Base-by-base conservation (phyloP, 2,888 invertebrate species). In the Lymantria monacha region DNA sequence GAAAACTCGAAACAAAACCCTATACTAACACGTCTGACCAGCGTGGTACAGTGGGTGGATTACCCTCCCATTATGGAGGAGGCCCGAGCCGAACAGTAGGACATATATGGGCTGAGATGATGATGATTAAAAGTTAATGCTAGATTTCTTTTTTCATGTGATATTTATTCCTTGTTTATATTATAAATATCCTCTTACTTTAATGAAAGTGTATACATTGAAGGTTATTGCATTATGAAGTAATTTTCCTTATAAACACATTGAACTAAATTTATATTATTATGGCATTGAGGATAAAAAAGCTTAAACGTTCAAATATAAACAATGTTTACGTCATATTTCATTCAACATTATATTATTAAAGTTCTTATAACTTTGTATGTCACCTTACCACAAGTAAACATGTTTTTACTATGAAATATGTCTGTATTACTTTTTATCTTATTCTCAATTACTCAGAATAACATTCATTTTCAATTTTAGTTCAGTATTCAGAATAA, bases 371-470 rank as follows among this genome's bases (percentile, higher is more conserved):
- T 48, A 44, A 63, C 42, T 54, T 45, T 40, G 12, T 48, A 58
- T 45, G 55, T 59, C 55, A 66, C 59, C 41, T 47, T 42, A 49
- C 37, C 42, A 22, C 43, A 63, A 67, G 46, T 54, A 62, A 62
- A 66, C 49, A 55, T 46, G 59, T 59, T 63, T 50, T 55, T 48
- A 10, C 33, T 3, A 33, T 10, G 33, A 33, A 22, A 33, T 33
- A 33, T 22, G 22, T 22, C 33, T 10, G 33, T 33, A 8, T 33
- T 5, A 10, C 9, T 7, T 33, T 33, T 33, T 33, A 33, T 10
- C 33, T 10, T 8, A 33, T 7, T 33, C 33, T 33, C 33, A 10
- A 33, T 33, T 33, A 33, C 33, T 33, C 9, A 33, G 33, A 33
- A 33, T 10, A 33, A 10, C 7, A 33, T 33, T 33, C 33, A 22